Base-by-base conservation (phyloP, 64 coral and sea anemone genomes). In the Dendrophyllia cribrosa region DNA sequence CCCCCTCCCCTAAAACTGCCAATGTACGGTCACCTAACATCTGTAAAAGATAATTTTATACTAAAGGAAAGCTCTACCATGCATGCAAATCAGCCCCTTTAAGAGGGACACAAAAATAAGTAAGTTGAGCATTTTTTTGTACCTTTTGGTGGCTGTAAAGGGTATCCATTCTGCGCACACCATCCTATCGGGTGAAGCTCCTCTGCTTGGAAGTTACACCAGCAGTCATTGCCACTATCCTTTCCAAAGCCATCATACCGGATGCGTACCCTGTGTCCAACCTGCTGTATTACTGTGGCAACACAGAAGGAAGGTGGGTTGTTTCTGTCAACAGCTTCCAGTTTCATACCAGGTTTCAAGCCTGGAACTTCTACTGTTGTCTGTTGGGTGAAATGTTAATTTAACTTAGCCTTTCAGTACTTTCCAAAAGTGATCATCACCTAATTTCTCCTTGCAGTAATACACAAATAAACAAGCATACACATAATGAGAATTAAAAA, bases 131-230 rank as follows among this genome's bases (percentile, higher is more conserved):
- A 34, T 34, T 34, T 34, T 0, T 34, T 34, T 43, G 34, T 89
- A 99, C 97, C 97, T 91, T 93, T 93, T 19, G 97, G 97, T 45
- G 97, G 94, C 48, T 99, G 97, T 16, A 99, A 74, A 17, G 97
- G 97, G 26, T 96, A 99, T 15, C 94, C 97, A 96, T 99, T 99
- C 84, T 99, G 94, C 19, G 97, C 97, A 96, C 97, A 99, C 97
- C 97, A 99, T 19, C 97, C 97, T 85, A 99, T 99, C 5, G 97
- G 97, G 86, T 99, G 94, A 9, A 99, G 94, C 26, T 99, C 97
- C 20, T 99, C 97, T 4, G 97, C 97, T 94, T 99, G 97, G 60
- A 91, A 99, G 25, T 99, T 99, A 62, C 97, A 99, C 97, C 97
- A 99, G 64, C 93, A 90, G 56, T 99, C 97, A 85, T 99, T 93